A percentile compares a stretch with the other conserved stretches of the same genome.
These are phyloP conservation scores for Ophion ellenae DNA, from an alignment of 2,888 invertebrate species.

Conservation along the genomic window DNA sequence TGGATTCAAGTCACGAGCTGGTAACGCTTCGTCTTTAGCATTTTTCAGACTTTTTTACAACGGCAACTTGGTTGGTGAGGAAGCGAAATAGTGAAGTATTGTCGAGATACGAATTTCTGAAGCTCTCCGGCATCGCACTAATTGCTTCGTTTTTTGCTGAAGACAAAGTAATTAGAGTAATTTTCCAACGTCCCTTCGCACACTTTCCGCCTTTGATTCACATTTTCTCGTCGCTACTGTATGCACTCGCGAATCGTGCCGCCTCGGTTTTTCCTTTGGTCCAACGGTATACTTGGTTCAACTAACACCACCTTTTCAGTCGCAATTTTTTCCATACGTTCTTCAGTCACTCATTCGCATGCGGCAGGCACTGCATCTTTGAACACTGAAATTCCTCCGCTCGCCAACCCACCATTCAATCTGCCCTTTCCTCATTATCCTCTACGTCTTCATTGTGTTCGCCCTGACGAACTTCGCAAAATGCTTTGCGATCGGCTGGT, in stretches of 20 bases:
- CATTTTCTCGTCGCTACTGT: background rate
- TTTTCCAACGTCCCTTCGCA: conserved; percentile 65
- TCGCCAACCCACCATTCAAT: background rate
- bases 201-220: background rate
- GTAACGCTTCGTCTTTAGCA: too few species aligned
- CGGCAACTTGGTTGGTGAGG: too few species aligned
- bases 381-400: conserved; percentile 33
- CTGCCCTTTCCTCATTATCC: conserved; percentile 50
- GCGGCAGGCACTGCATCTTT: conserved; percentile 38
- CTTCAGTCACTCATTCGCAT: background rate
- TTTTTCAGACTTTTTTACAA: too few species aligned
- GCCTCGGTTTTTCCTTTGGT: conserved; percentile 34
- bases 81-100: too few species aligned
- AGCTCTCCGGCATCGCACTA: too few species aligned
- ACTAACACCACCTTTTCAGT: conserved; percentile 52
- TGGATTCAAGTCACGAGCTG: too few species aligned
- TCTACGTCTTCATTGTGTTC: conserved; percentile 20
- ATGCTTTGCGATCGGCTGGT: too few species aligned
- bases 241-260: background rate
- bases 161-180: conserved; percentile 76
- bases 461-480: too few species aligned
- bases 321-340: conserved; percentile 48
- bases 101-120: too few species aligned
- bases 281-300: conserved; percentile 31
- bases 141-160: conserved; percentile 12